Percentiles rank a stretch among this genome's conserved stretches.
Conservation (phyloP, 2,113 vertebrate genomes). For the Menidia beryllina region DNA sequence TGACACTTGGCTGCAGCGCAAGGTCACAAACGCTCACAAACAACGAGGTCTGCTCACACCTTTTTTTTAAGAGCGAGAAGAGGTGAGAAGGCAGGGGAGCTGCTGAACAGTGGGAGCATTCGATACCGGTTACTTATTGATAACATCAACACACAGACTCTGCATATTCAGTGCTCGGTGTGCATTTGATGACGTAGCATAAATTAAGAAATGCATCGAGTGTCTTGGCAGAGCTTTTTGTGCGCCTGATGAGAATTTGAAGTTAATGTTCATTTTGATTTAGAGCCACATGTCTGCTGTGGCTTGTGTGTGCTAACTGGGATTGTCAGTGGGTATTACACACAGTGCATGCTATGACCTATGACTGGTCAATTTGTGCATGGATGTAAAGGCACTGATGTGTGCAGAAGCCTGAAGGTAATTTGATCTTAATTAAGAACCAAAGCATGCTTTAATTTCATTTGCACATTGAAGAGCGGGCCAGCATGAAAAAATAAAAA, state of each 20-base stretch:
- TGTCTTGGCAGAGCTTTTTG: constrained; percentile 24
- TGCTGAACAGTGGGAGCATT: constrained; percentile 20
- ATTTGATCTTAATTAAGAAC: constrained; percentile 75
- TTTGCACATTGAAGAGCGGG: constrained; percentile 68
- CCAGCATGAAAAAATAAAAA: background rate
- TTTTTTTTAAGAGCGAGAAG: background rate
- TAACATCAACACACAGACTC: constrained; percentile 21
- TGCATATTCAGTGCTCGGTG: background rate
- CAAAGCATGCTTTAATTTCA: constrained; percentile 71
- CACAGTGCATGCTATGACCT: background rate
- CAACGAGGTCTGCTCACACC: constrained; percentile 1
- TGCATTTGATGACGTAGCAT: constrained; percentile 13
- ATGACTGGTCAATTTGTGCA: constrained; percentile 32
- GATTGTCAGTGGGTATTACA: constrained; percentile 7
- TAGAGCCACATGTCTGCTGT: constrained; percentile 31
- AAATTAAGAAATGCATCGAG: constrained; percentile 35
- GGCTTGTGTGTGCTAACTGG: constrained; percentile 4
- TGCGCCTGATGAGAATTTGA: constrained; percentile 35
- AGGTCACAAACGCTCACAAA: constrained; percentile 51
- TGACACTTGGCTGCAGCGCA: constrained; percentile 35
- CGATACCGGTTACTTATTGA: constrained; percentile 50
- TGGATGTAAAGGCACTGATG: constrained; percentile 39
- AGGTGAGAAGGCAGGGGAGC: constrained; percentile 27
- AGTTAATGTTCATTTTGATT: constrained; percentile 39
- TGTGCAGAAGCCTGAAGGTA: constrained; percentile 69